Percentiles rank a stretch among this genome's conserved stretches.
phyloP scores from a whole-genome alignment of 2,797 vertebrate genomes.

The Channallabes apus region DNA sequence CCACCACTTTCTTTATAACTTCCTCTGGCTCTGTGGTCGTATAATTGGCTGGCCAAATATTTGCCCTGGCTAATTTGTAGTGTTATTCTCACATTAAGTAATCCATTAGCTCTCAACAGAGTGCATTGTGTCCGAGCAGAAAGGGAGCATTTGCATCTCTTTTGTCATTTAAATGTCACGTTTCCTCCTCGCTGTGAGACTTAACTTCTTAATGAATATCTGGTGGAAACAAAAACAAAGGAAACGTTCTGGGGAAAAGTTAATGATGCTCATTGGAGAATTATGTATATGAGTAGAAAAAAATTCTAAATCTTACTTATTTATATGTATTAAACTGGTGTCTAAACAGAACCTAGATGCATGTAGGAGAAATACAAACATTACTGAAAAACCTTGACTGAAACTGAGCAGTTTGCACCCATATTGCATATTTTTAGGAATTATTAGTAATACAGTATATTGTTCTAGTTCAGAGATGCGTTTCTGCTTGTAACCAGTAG shows the following conservation, averaged over 20 bases:
- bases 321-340: background rate
- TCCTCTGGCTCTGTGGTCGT: constrained; percentile 31
- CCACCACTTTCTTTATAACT: background rate
- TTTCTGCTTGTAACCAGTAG: background rate
- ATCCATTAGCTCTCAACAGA: constrained; percentile 75
- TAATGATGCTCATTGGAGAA: constrained; percentile 51
- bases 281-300: background rate
- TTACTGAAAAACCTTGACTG: background rate
- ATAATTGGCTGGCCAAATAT: constrained; percentile 77
- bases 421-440: no score
- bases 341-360: background rate
- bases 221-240: constrained; percentile 61
- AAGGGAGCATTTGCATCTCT: constrained; percentile 51
- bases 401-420: background rate
- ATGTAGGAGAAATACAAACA: background rate
- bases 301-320: background rate
- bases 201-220: constrained; percentile 79
- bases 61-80: constrained; percentile 78
- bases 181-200: constrained; percentile 75
- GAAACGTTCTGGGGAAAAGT: constrained; percentile 47
- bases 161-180: constrained; percentile 78
- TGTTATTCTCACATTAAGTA: constrained; percentile 76
- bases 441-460: background rate
- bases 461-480: background rate
- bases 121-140: constrained; percentile 70